Base-by-base conservation (phyloP, 1,140 invertebrate genomes). In the Gonatopus flavifemur region DNA sequence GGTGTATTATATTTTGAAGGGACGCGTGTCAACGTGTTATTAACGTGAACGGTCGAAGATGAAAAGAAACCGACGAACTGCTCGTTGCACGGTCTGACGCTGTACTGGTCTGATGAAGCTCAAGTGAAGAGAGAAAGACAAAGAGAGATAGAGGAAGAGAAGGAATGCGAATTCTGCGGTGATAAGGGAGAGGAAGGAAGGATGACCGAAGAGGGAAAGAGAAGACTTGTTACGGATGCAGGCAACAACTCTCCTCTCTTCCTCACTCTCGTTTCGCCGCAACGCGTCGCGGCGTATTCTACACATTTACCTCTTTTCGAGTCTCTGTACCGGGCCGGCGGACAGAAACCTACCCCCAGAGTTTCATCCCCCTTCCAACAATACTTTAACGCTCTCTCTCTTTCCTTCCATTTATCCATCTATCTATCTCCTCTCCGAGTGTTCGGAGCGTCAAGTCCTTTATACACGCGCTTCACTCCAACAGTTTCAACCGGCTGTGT, bases 211-310 rank as follows among this genome's bases (percentile, higher is more conserved):
- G 10, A 25, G 10, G 20, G 8, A 42, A 47, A 41, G 49, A 59
- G 28, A 49, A 56, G 56, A 62, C 69, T 72, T 70, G 69, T 70
- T 71, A 69, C 66, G 67, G 67, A 72, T 70, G 59, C 62, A 44
- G 62, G 59, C 8, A 47, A 47, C 64, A 62, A 64, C 33, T 58
- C 44, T n/a, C n/a, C n/a, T 39, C 49, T 52, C 58, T 24, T 40
- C 48, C 55, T 49, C 28, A 2, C 52, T 62, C 39, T 50, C 33
- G 59, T 56, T 53, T 54, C 63, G 62, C 67, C 64, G 67, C 68
- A 72, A 65, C 68, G 67, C 58, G 56, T 63, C 66, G 63, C 61
- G 60, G 59, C 65, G 71, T 66, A 69, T 71, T 55, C 52, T 49
- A 45, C 45, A 41, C 49, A 50, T 20, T 30, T 45, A 43, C 13